Evolutionary conservation across 2,797 vertebrate species (phyloP).

Genomic region (Choloepus didactylus): DNA sequence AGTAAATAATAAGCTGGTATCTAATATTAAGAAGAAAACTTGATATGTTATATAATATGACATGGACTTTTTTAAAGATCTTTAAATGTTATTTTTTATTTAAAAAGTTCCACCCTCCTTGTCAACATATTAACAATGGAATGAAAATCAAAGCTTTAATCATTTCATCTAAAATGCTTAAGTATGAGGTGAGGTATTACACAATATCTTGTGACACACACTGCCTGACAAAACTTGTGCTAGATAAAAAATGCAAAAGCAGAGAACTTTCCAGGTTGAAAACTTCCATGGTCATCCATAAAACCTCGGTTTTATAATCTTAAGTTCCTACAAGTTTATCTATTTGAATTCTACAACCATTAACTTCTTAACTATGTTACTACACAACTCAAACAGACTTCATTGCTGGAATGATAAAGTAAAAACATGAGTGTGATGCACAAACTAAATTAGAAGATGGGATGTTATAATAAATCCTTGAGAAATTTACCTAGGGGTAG

Average conservation of each 20-base stretch:
- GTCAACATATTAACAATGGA: constrained; percentile 75
- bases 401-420: not conserved
- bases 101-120: constrained; percentile 78
- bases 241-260: constrained; percentile 84
- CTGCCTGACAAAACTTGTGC: constrained; percentile 85
- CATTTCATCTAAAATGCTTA: constrained; percentile 64
- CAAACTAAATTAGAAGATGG: constrained; percentile 25
- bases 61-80: constrained; percentile 67
- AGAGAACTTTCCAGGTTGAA: constrained; percentile 88
- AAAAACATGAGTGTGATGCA: not conserved
- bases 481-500: constrained; percentile 45
- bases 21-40: constrained; percentile 48
- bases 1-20: constrained; percentile 59
- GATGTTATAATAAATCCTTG: constrained; percentile 6
- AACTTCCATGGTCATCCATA: constrained; percentile 81
- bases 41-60: constrained; percentile 68
- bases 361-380: not conserved
- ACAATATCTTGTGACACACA: constrained; percentile 78
- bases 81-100: constrained; percentile 71
- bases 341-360: not conserved
- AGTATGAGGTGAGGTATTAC: constrained; percentile 79
- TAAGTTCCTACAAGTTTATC: constrained; percentile 57
- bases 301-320: constrained; percentile 21
- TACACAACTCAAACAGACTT: not conserved
- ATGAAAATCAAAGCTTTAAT: constrained; percentile 76